These are phyloP conservation scores for Carcina quercana DNA, from an alignment of 2,888 invertebrate genomes.

Conservation along the genomic window DNA sequence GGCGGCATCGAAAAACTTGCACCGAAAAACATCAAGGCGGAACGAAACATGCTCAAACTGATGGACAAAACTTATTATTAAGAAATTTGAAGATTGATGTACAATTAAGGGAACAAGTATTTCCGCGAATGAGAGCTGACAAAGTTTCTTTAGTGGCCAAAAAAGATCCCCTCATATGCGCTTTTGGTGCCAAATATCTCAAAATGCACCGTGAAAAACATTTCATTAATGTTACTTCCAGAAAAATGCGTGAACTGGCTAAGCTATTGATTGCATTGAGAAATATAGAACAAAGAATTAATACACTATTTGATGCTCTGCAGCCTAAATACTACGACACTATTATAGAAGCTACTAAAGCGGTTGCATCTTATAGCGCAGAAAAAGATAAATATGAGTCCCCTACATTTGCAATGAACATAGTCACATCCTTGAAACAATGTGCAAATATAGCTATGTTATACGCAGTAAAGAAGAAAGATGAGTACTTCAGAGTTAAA, in stretches of 20 bases:
- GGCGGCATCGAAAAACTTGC: slow-evolving; percentile 3
- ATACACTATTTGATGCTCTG: slow-evolving; percentile 5
- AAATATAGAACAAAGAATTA: slow-evolving; percentile 11
- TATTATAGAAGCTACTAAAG: slow-evolving; percentile 12
- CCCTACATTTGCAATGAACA: slow-evolving; percentile 24
- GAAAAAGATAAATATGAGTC: slow-evolving; percentile 19
- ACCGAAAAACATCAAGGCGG: background rate
- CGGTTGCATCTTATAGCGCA: slow-evolving; percentile 14
- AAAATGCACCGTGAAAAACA: slow-evolving; percentile 17
- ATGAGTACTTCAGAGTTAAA: too few relatives aligned
- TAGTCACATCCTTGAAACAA: slow-evolving; percentile 23
- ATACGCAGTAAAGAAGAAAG: too few relatives aligned
- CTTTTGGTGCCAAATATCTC: slow-evolving; percentile 15
- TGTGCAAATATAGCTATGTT: too few relatives aligned
- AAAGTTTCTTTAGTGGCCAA: slow-evolving; percentile 14
- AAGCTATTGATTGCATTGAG: slow-evolving; percentile 15
- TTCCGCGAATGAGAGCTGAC: slow-evolving; percentile 10
- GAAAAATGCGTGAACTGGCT: slow-evolving; percentile 17
- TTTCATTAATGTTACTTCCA: slow-evolving; percentile 16
- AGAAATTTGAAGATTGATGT: background rate
- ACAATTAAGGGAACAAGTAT: slow-evolving; percentile 6
- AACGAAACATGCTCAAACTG: slow-evolving; percentile 2
- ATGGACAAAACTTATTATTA: slow-evolving; percentile 2
- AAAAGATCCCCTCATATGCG: slow-evolving; percentile 16
- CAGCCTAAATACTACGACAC: slow-evolving; percentile 10